Evolutionary conservation across 2,797 vertebrate species (phyloP), one percentile per base, ranked within the genome.

Genomic region (Enteromius trimaculatus): DNA sequence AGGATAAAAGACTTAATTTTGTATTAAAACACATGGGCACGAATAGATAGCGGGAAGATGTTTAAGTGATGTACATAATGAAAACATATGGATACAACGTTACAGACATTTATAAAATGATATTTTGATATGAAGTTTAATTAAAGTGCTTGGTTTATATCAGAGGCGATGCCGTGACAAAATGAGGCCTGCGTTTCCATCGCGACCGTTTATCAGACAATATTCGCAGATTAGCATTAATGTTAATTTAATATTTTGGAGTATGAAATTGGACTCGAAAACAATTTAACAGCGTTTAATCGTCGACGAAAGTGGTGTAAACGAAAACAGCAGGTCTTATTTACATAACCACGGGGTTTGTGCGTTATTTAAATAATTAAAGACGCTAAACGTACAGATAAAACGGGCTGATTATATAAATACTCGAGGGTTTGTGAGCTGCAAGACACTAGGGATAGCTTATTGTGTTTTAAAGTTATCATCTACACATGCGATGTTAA

Each of bases 311-410:
- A 68, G 37, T 34, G 34, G 23, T 1, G 51, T 44, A 60, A 80
- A 17, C 23, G 39, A 34, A 29, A 71, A 21, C 58, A 77, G 14
- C 31, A 29, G 19, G 0, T 55, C 72, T 10, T 77, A 86, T 83
- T 66, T 66, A 69, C 74, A 87, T 23, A 89, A 79, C 44, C 71
- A 80, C 60, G 72, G 19, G 16, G 39, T 77, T 89, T 90, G 92
- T 92, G 94, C 91, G 92, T 94, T 95, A 94, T 93, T 94, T 87
- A 89, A 91, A 92, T 88, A 91, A 93, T 93, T 92, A 93, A 92
- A 92, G 94, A 93, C 94, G 84, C 65, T 86, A 79, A 79, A 83
- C 84, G 64, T 39, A 82, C 70, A 82, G 39, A 84, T 77, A 75
- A 69, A 81, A 74, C 76, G 16, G 29, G 26, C 47, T 78, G 65